Percentiles rank a stretch among this genome's conserved stretches.
Evolutionary conservation across 2,113 vertebrate species (phyloP).

Genomic region (Serilophus lunatus): DNA sequence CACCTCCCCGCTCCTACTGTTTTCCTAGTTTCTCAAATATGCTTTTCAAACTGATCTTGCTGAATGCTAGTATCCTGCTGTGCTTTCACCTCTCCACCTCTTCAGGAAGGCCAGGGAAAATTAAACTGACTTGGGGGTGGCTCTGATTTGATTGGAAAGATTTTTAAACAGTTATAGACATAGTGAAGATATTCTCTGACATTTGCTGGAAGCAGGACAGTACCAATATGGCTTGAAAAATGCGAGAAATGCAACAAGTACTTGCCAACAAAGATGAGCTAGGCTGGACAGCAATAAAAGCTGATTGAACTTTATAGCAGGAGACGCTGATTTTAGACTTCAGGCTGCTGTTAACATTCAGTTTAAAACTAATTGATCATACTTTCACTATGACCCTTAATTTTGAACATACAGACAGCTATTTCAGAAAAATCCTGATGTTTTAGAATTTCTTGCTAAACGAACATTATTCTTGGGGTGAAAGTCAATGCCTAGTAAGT

Average conservation of each 20-base stretch:
- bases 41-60: constrained; percentile 5
- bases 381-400: neutral
- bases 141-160: constrained; percentile 33
- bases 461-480: neutral
- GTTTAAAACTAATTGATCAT: neutral
- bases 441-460: neutral
- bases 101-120: neutral
- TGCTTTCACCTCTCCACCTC: constrained; percentile 38
- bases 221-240: neutral
- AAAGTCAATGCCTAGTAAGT: neutral
- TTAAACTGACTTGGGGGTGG: neutral
- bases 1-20: neutral
- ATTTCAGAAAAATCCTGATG: neutral
- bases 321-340: neutral
- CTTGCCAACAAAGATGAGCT: neutral
- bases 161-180: neutral
- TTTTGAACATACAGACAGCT: neutral
- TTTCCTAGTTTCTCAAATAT: constrained; percentile 7
- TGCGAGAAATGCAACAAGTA: neutral
- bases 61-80: neutral
- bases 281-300: neutral
- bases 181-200: neutral
- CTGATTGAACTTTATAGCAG: neutral
- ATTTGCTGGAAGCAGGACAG: neutral
- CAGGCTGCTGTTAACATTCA: neutral